Evolutionary conservation across 1,140 invertebrate species (phyloP).

Genomic region (Pygmarrhopalites habei): DNA sequence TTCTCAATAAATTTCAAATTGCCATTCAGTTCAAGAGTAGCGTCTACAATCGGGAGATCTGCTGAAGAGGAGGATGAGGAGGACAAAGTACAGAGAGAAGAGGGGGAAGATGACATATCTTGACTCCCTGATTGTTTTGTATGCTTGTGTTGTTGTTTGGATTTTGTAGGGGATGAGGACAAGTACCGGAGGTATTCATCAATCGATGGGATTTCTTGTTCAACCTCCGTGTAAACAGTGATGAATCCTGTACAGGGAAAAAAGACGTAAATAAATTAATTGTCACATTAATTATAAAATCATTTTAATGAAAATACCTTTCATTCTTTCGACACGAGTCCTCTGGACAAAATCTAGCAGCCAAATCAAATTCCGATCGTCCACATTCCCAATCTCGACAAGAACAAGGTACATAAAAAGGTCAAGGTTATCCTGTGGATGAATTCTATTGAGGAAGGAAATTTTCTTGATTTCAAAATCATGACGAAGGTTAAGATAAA

Average conservation of each 20-base stretch:
- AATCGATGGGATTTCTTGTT: constrained; percentile 7
- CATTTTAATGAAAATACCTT: too few relatives aligned
- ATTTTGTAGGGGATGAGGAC: background rate
- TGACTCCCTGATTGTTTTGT: background rate
- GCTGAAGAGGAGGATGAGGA: constrained; percentile 5
- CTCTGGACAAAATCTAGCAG: constrained; percentile 47
- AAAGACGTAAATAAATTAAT: too few relatives aligned
- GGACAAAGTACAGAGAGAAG: background rate
- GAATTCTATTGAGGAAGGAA: constrained; percentile 44
- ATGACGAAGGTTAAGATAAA: constrained; percentile 47
- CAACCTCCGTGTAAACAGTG: constrained; percentile 43
- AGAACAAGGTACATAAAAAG: constrained; percentile 48
- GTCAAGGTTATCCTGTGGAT: constrained; percentile 42
- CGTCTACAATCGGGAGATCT: constrained; percentile 2
- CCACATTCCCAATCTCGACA: constrained; percentile 45
- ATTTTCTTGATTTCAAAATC: constrained; percentile 46
- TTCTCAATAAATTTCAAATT: constrained; percentile 32
- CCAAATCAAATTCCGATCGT: constrained; percentile 29
- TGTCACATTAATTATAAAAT: too few relatives aligned
- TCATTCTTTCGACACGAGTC: constrained; percentile 45
- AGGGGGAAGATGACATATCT: background rate
- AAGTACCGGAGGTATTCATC: constrained; percentile 29
- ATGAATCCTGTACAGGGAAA: too few relatives aligned
- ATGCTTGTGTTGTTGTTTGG: background rate
- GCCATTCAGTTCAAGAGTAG: constrained; percentile 13